Conservation (phyloP, 2,797 vertebrate species). For the Chrosomus eos region DNA sequence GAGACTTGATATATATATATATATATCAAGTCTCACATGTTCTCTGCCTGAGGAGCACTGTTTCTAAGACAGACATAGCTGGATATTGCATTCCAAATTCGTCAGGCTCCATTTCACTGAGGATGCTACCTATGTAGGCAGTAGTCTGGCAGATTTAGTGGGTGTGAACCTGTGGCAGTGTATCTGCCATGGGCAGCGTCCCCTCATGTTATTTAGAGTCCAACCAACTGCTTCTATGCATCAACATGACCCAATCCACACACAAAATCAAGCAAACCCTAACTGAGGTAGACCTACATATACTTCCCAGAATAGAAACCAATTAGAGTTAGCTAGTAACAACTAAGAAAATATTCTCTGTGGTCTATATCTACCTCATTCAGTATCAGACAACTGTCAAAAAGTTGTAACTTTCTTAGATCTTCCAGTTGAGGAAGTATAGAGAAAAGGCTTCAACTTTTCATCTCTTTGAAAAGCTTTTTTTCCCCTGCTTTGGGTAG, state of each 20-base stretch:
- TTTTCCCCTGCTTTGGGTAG: slow-evolving; percentile 71
- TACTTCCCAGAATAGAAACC: slow-evolving; percentile 15
- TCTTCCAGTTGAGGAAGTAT: slow-evolving; percentile 33
- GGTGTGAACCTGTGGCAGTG: slow-evolving; percentile 45
- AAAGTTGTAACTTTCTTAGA: slow-evolving; percentile 23
- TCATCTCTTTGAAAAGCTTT: slow-evolving; percentile 51
- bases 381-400: slow-evolving; percentile 15
- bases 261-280: not conserved
- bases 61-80: no score
- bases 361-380: slow-evolving; percentile 21
- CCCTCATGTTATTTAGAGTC: slow-evolving; percentile 30
- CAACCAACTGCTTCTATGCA: not conserved
- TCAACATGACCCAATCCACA: slow-evolving; percentile 9
- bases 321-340: not conserved
- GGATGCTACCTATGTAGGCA: no score
- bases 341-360: slow-evolving; percentile 4
- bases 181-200: slow-evolving; percentile 27
- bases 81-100: no score
- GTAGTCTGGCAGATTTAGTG: slow-evolving; percentile 20
- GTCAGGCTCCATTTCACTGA: no score
- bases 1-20: no score
- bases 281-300: slow-evolving; percentile 27
- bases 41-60: no score
- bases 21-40: no score
- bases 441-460: slow-evolving; percentile 28